A percentile compares a stretch with the other conserved stretches of the same genome.
phyloP scores from a whole-genome alignment of 2,797 vertebrate genomes.

The Odontamblyopus lacepedii region DNA sequence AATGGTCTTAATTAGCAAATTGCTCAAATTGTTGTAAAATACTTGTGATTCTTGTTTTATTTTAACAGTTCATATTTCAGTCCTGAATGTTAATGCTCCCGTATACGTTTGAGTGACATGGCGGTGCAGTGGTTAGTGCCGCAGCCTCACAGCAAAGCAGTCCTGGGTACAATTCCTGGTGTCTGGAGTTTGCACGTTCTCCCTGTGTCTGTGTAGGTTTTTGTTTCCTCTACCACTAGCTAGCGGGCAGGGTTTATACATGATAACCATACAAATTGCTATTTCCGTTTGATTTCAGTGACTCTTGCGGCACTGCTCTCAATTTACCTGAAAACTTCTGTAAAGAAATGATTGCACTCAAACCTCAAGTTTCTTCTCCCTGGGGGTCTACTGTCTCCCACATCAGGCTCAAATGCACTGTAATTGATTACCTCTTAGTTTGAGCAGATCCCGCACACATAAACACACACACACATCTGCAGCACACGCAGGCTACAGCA shows the following conservation, averaged over 20 bases:
- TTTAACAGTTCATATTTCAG: not conserved
- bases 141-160: too few species aligned
- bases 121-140: too few species aligned
- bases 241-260: not conserved
- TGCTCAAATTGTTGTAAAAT: not conserved
- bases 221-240: too few species aligned
- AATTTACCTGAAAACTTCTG: not conserved
- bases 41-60: not conserved
- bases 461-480: conserved; percentile 9
- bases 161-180: too few species aligned
- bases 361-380: conserved; percentile 7
- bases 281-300: not conserved
- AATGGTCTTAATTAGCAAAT: too few species aligned
- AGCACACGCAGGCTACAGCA: conserved; percentile 42
- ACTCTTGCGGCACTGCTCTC: not conserved
- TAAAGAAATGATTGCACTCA: not conserved
- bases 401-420: conserved; percentile 34
- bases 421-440: conserved; percentile 23
- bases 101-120: too few species aligned
- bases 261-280: not conserved
- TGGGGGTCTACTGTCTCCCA: conserved; percentile 29
- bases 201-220: too few species aligned
- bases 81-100: not conserved
- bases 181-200: too few species aligned
- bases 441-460: not conserved